Base-by-base conservation (phyloP, 2,113 vertebrate genomes). In the Electrona antarctica region DNA sequence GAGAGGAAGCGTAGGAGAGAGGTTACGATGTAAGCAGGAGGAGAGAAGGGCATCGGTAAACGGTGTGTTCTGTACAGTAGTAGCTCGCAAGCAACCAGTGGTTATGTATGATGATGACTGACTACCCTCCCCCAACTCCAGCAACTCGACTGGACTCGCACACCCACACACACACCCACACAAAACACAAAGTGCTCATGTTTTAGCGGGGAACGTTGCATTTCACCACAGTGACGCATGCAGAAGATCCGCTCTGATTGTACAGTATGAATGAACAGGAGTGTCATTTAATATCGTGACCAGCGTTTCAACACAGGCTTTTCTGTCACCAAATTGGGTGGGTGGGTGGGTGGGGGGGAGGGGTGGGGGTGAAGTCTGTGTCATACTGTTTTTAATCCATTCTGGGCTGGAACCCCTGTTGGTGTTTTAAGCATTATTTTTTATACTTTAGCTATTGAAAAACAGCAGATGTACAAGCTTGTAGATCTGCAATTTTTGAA, bases 101-200 rank as follows among this genome's bases (percentile, higher is more conserved):
- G 7, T n/a, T 46, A 47, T 11, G 55, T 49, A 13, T 45, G 54
- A 21, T 54, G 46, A 14, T 21, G 21, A 21, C n/a, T 21, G 21
- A 21, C 21, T 1, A 21, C 21, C 49, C 49, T 11, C 49, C 49
- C 49, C 2, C 49, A 8, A 50, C 48, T 11, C 48, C 49, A 41
- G 33, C 33, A 41, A 41, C 33, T 41, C 33, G 1, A 41, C 33
- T 41, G 33, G 33, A 41, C 33, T 41, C 11, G 11, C 11, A 8
- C 3, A 13, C 52, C 63, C 28, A 76, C 54, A 68, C 50, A 56
- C 28, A 69, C 21, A 49, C 48, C 62, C 46, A 51, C 54, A 64
- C 50, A 56, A 56, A 56, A 56, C n/a, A 63, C 33, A 62, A 69
- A 58, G 52, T 56, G 45, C 1, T 47, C 1, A 28, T 10, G 12